Conservation (phyloP, 2,113 vertebrate species). For the Oncorhynchus nerka region DNA sequence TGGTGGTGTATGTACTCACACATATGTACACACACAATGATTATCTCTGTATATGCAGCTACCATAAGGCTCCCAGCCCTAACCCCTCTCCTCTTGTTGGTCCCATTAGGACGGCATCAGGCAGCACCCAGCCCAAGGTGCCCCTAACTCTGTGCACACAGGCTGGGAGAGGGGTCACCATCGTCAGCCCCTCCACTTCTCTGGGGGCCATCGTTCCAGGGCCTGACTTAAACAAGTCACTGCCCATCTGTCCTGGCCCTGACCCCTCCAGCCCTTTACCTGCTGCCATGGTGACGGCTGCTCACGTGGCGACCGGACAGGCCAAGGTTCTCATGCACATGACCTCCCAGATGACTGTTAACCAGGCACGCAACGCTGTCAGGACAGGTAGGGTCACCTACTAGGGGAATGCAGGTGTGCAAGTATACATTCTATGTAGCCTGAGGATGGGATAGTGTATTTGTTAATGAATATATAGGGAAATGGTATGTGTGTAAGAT, state of each 20-base stretch:
- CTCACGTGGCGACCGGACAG: conserved; percentile 85
- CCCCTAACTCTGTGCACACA: conserved; percentile 81
- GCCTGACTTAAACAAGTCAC: conserved; percentile 69
- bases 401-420: no score
- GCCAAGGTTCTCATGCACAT: conserved; percentile 88
- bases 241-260: conserved; percentile 59
- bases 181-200: conserved; percentile 81
- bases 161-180: conserved; percentile 80
- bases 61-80: neutral
- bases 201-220: conserved; percentile 77
- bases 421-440: neutral
- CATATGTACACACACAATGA: no score
- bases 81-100: neutral
- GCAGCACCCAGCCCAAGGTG: conserved; percentile 84
- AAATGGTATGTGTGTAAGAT: no score
- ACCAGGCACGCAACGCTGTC: conserved; percentile 90
- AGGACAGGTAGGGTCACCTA: conserved; percentile 81
- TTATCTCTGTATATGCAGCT: neutral
- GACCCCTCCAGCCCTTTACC: conserved; percentile 67
- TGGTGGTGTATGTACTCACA: no score
- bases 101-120: conserved; percentile 79
- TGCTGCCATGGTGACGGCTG: conserved; percentile 78
- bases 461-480: no score
- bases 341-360: conserved; percentile 95
- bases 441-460: no score